These are phyloP conservation scores for Dusona sp. DNA, from an alignment of 2,888 invertebrate species.

Conservation along the genomic window DNA sequence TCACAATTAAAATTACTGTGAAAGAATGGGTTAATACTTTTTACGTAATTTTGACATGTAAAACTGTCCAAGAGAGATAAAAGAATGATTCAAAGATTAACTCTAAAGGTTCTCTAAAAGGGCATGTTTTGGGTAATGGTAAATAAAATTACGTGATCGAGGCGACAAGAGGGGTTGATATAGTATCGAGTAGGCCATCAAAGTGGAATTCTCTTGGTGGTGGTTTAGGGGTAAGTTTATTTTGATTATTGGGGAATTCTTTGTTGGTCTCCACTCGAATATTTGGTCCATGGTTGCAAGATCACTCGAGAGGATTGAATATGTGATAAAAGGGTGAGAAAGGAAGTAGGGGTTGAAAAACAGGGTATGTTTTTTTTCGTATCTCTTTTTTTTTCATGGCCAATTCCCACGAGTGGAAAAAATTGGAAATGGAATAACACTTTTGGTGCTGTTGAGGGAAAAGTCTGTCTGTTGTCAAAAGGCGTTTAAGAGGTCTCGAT, in stretches of 20 bases:
- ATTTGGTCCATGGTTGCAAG: conserved; percentile 1
- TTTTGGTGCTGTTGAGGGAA: not conserved
- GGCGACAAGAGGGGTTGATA: not conserved
- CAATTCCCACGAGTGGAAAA: conserved; percentile 20
- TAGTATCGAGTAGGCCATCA: conserved; percentile 1
- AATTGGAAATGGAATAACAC: conserved; percentile 31
- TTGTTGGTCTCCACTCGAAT: not conserved
- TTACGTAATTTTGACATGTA: not conserved
- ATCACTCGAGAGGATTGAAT: conserved; percentile 1
- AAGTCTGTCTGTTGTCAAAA: conserved; percentile 22
- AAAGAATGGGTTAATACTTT: not conserved
- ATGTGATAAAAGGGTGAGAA: conserved; percentile 12
- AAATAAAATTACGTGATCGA: not conserved
- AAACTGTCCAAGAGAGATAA: not conserved
- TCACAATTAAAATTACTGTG: not conserved
- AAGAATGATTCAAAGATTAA: not conserved
- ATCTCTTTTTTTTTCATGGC: not conserved
- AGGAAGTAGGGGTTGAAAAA: not conserved
- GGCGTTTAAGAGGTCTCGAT: conserved; percentile 8
- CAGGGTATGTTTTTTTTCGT: conserved; percentile 2
- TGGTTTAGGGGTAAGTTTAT: conserved; percentile 11
- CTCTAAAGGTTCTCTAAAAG: not conserved
- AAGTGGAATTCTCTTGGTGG: not conserved
- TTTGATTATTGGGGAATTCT: conserved; percentile 13
- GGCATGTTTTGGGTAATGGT: not conserved